Conservation (phyloP, 1,140 invertebrate species). For the Aphelenchoides fujianensis region DNA sequence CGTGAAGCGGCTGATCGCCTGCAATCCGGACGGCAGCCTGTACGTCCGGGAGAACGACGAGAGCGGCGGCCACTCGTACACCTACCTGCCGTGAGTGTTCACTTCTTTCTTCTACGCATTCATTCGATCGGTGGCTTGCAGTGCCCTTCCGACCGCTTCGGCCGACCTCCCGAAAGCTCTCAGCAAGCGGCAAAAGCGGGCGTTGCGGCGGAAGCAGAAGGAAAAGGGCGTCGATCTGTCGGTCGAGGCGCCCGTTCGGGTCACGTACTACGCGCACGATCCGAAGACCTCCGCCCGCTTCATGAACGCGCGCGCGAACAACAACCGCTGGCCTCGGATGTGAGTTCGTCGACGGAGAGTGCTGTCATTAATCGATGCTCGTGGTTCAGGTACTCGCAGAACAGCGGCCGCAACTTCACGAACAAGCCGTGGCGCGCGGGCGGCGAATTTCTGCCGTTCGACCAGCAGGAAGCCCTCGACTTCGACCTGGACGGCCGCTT, state of each 20-base stretch:
- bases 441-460: not conserved
- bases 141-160: not conserved
- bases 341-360: not conserved
- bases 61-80: not conserved
- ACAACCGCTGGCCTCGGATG: not conserved
- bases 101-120: not conserved
- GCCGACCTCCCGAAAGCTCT: not conserved
- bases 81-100: constrained; percentile 8
- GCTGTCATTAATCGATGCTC: not conserved
- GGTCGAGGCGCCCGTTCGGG: not conserved
- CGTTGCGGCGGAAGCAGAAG: not conserved
- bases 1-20: not conserved
- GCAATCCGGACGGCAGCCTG: not conserved
- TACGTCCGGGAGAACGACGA: not conserved
- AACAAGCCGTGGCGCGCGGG: not conserved
- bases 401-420: not conserved
- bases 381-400: not conserved
- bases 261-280: not conserved
- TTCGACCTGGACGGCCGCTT: no score
- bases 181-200: not conserved
- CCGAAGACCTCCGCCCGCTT: not conserved
- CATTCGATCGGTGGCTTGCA: not conserved
- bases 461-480: not conserved
- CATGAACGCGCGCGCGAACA: constrained; percentile 4
- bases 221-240: not conserved